Conservation (phyloP, 1,140 invertebrate species). For the Lucilia cuprina region DNA sequence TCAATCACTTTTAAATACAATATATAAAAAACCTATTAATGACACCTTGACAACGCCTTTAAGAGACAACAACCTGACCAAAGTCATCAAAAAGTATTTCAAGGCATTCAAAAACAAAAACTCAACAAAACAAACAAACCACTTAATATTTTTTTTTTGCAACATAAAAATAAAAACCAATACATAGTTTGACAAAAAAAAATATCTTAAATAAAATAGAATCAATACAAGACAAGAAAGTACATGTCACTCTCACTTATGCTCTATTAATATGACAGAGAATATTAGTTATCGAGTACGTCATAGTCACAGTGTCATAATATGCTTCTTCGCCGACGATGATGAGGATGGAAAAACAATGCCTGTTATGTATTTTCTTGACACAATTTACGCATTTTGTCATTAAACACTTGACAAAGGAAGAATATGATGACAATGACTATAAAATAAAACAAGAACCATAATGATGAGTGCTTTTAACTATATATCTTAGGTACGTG, state of each 20-base stretch:
- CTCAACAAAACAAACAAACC: neutral
- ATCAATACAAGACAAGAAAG: neutral
- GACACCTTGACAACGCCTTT: neutral
- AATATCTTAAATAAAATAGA: neutral
- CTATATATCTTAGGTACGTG: neutral
- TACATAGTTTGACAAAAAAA: neutral
- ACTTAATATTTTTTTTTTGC: neutral
- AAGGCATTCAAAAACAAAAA: neutral
- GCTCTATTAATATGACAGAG: too few relatives aligned
- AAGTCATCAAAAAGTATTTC: conserved; percentile 8
- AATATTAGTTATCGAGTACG: too few relatives aligned
- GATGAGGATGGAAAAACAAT: neutral
- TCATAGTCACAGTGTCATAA: too few relatives aligned
- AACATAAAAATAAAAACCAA: neutral
- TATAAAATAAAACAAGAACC: neutral
- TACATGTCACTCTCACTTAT: too few relatives aligned
- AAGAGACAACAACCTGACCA: neutral
- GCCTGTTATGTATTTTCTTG: conserved; percentile 37
- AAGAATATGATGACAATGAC: neutral
- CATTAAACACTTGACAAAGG: conserved; percentile 50
- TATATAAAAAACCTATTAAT: neutral
- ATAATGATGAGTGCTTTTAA: neutral
- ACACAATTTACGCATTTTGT: conserved; percentile 60
- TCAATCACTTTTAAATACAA: neutral
- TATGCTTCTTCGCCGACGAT: neutral